Evolutionary conservation across 1,140 invertebrate species (phyloP).

Genomic region (Harpegnathos saltator): DNA sequence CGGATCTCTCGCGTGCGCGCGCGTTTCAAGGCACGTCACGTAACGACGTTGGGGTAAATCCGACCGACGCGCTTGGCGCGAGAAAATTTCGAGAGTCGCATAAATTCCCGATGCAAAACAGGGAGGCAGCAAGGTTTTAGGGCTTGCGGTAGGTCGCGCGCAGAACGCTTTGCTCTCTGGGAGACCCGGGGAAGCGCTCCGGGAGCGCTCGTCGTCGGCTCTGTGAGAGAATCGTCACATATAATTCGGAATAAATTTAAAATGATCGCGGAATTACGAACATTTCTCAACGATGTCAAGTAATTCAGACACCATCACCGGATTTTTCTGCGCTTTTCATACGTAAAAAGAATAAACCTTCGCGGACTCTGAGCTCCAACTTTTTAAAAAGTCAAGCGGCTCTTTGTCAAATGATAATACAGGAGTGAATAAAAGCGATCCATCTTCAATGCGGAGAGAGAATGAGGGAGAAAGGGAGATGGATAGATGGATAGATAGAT

Average conservation of each 20-base stretch:
- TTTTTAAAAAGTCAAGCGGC: not conserved
- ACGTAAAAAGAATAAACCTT: too few species aligned
- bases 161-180: not conserved
- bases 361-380: too few species aligned
- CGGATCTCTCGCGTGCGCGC: conserved; percentile 19
- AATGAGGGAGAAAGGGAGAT: too few species aligned
- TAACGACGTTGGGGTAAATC: conserved; percentile 47
- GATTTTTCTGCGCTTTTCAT: conserved; percentile 7
- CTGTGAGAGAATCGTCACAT: not conserved
- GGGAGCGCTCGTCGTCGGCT: not conserved
- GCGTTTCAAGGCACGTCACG: conserved; percentile 50
- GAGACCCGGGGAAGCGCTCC: not conserved
- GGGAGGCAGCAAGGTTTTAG: not conserved
- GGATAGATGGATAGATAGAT: too few species aligned
- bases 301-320: conserved; percentile 12
- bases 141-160: conserved; percentile 1
- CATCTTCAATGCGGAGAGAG: conserved; percentile 17
- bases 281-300: not conserved
- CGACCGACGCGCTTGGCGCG: conserved; percentile 11
- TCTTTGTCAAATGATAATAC: too few species aligned
- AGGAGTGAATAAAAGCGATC: conserved; percentile 22
- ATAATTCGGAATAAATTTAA: not conserved
- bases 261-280: not conserved
- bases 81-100: conserved; percentile 21
- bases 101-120: conserved; percentile 42